These are phyloP conservation scores for Myripristis jacobus DNA, from an alignment of 2,797 vertebrate genomes.

Conservation along the genomic window DNA sequence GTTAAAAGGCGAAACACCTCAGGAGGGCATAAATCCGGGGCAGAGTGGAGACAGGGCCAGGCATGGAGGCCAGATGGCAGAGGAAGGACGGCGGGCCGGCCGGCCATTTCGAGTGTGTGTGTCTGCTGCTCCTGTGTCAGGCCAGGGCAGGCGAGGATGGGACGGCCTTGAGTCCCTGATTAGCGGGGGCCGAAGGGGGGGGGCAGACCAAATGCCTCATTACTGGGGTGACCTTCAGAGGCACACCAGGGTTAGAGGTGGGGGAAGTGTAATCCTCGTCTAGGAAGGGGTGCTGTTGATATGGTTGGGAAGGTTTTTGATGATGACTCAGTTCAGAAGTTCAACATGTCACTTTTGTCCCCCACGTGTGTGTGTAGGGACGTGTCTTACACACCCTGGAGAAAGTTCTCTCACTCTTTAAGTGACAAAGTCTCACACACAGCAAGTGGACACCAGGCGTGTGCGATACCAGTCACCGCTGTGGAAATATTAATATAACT, in stretches of 20 bases:
- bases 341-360: slow-evolving; percentile 57
- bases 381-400: slow-evolving; percentile 19
- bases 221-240: slow-evolving; percentile 71
- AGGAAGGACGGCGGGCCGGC: slow-evolving; percentile 74
- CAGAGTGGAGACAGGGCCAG: slow-evolving; percentile 79
- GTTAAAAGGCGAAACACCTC: slow-evolving; percentile 94
- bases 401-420: slow-evolving; percentile 27
- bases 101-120: slow-evolving; percentile 40
- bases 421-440: background rate
- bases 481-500: too few species aligned
- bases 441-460: slow-evolving; percentile 12
- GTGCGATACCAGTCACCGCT: too few species aligned
- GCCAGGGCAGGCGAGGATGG: slow-evolving; percentile 49
- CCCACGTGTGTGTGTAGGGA: slow-evolving; percentile 33
- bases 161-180: slow-evolving; percentile 70
- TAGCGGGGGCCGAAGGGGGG: slow-evolving; percentile 69
- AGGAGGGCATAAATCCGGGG: slow-evolving; percentile 91
- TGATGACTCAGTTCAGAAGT: slow-evolving; percentile 68
- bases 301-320: slow-evolving; percentile 27
- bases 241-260: slow-evolving; percentile 54
- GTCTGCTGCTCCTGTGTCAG: slow-evolving; percentile 27
- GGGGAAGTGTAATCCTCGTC: slow-evolving; percentile 44
- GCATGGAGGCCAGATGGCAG: slow-evolving; percentile 92
- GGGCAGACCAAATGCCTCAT: slow-evolving; percentile 73
- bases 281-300: slow-evolving; percentile 17